Evolutionary conservation across 1,140 invertebrate genomes (phyloP).

Genomic region (Drosophila sproati): DNA sequence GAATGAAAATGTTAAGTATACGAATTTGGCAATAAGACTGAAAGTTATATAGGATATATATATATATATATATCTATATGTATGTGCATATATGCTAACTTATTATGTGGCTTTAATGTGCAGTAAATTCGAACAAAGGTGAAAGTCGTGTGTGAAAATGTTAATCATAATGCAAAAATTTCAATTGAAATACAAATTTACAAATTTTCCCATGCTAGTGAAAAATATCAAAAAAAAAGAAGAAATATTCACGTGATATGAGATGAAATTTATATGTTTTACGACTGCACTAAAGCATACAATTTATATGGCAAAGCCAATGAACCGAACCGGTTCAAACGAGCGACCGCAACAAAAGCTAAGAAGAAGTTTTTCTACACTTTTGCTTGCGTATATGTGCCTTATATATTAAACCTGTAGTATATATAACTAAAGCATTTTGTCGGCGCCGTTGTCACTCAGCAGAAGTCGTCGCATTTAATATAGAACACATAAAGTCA

Average conservation of each 20-base stretch:
- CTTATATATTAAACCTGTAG: neutral
- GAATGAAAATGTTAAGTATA: slow-evolving; percentile 42
- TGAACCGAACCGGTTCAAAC: slow-evolving; percentile 25
- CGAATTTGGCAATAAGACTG: slow-evolving; percentile 20
- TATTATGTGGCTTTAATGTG: neutral
- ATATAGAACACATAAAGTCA: slow-evolving; percentile 18
- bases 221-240: slow-evolving; percentile 22
- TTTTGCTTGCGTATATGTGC: slow-evolving; percentile 5
- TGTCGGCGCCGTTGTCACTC: slow-evolving; percentile 72
- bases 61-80: neutral
- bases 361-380: slow-evolving; percentile 3
- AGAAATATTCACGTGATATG: slow-evolving; percentile 5
- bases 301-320: slow-evolving; percentile 5
- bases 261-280: slow-evolving; percentile 2
- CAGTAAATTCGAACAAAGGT: slow-evolving; percentile 49
- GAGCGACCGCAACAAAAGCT: neutral
- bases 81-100: neutral
- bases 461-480: slow-evolving; percentile 51
- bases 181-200: slow-evolving; percentile 58
- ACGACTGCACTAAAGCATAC: neutral
- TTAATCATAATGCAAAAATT: slow-evolving; percentile 55
- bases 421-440: slow-evolving; percentile 11
- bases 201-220: slow-evolving; percentile 33
- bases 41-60: slow-evolving; percentile 31
- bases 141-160: slow-evolving; percentile 57